Evolutionary conservation across 2,797 vertebrate genomes (phyloP).

Genomic region (Sebastes steindachneri): DNA sequence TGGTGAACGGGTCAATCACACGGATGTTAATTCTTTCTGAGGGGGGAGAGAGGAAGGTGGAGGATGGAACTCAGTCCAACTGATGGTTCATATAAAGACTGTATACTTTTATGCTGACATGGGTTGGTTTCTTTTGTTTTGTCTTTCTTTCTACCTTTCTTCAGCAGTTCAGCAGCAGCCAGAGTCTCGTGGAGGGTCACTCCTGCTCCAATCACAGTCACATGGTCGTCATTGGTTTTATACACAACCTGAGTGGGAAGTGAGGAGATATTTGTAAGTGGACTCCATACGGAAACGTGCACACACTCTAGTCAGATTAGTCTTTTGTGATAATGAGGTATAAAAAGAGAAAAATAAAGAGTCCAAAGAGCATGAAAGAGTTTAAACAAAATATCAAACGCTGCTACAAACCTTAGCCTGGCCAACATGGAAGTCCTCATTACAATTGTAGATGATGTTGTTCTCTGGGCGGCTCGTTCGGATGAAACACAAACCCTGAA

Average conservation of each 20-base stretch:
- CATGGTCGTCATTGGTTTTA: constrained; percentile 93
- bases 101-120: not conserved
- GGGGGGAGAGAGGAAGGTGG: constrained; percentile 2
- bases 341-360: not conserved
- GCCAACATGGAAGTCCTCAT: constrained; percentile 92
- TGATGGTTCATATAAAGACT: not conserved
- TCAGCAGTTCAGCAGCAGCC: constrained; percentile 90
- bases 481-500: constrained; percentile 94
- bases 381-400: not conserved
- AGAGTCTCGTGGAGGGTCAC: constrained; percentile 94
- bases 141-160: constrained; percentile 85
- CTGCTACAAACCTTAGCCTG: constrained; percentile 89
- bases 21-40: constrained; percentile 91
- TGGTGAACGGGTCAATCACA: constrained; percentile 93
- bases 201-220: constrained; percentile 92
- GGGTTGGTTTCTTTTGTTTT: not conserved
- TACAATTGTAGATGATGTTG: constrained; percentile 90
- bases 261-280: not conserved
- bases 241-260: constrained; percentile 84
- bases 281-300: not conserved
- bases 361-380: not conserved
- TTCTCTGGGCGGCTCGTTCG: constrained; percentile 94
- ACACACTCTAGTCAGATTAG: not conserved
- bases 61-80: not conserved
- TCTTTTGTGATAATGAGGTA: not conserved